phyloP scores from a whole-genome alignment of 2,888 invertebrate species.

The Drosophila recens region DNA sequence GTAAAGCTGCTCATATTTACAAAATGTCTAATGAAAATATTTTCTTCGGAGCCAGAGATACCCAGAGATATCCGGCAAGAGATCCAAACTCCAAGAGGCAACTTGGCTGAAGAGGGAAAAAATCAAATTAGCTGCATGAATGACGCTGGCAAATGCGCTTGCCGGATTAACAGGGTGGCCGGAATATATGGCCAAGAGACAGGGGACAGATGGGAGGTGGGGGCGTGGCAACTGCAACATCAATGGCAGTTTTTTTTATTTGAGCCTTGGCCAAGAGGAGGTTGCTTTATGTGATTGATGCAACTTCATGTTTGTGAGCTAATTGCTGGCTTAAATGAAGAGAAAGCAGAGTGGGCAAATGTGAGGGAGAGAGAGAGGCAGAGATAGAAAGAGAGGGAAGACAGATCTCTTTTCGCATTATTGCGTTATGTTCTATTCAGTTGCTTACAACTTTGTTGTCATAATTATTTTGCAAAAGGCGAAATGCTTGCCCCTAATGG shows the following conservation, averaged over 20 bases:
- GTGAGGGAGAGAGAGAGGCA: not conserved
- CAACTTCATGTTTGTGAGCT: slow-evolving; percentile 67
- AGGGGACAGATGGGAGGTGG: not conserved
- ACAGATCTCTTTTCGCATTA: slow-evolving; percentile 64
- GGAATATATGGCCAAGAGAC: slow-evolving; percentile 4
- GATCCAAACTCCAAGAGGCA: slow-evolving; percentile 18
- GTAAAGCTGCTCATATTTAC: slow-evolving; percentile 77
- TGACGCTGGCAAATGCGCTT: slow-evolving; percentile 71
- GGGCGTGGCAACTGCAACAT: slow-evolving; percentile 48
- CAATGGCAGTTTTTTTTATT: slow-evolving; percentile 40
- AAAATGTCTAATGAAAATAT: slow-evolving; percentile 80
- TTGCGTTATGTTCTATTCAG: slow-evolving; percentile 54
- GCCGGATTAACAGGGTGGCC: slow-evolving; percentile 58
- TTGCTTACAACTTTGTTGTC: slow-evolving; percentile 40
- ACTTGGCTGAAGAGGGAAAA: slow-evolving; percentile 55
- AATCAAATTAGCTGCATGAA: slow-evolving; percentile 78
- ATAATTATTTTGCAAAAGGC: slow-evolving; percentile 58
- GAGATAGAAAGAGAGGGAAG: not conserved
- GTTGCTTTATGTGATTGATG: slow-evolving; percentile 62
- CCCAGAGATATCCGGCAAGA: slow-evolving; percentile 14
- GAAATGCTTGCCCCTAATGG: slow-evolving; percentile 30
- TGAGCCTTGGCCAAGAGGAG: slow-evolving; percentile 14
- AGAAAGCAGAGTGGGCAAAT: too few relatives aligned
- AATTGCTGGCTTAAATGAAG: slow-evolving; percentile 53
- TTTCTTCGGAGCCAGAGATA: slow-evolving; percentile 51